Evolutionary conservation across 2,888 invertebrate species (phyloP), one percentile per base, ranked within the genome.

Genomic region (Odontomyia ornata): DNA sequence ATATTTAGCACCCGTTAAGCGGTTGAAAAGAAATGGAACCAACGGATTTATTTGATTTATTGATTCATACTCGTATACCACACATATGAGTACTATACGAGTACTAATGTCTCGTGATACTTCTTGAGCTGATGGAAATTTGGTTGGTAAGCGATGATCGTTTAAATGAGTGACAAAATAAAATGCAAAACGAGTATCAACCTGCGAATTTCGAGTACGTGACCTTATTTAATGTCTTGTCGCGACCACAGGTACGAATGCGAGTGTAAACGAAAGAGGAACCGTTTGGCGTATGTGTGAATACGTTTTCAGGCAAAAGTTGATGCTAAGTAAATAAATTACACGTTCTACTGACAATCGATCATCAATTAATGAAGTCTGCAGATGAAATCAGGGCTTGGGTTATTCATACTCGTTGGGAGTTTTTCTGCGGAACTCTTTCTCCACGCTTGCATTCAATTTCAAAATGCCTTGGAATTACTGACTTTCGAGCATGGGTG

Each of bases 1-100:
- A 36, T 36, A 36, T 25, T 73, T 73, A 73, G 73, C 73, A 73
- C 73, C 43, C 60, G 73, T 43, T 30, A 60, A 36, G 36, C 60
- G 21, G 73, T 47, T 36, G 36, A 36, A 36, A 36, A 36, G 36
- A 36, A 65, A 18, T 65, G 15, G 18, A 5, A 65, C 36, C 65
- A 65, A 65, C 65, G 36, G 65, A 28, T 27, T 28, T 65, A n/a
- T n/a, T n/a, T 65, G 30, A n/a, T 60, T 60, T 25, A 60, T 1
- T 25, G 60, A 25, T 60, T 60, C 60, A 60, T 25, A 25, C 21
- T n/a, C n/a, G n/a, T n/a, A n/a, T n/a, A n/a, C n/a, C n/a, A n/a
- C n/a, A n/a, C n/a, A n/a, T n/a, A n/a, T n/a, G n/a, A n/a, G n/a
- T n/a, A n/a, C n/a, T n/a, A n/a, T n/a, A n/a, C n/a, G n/a, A n/a